Conservation (phyloP, 1,140 invertebrate species). For the Calephelis nemesis region DNA sequence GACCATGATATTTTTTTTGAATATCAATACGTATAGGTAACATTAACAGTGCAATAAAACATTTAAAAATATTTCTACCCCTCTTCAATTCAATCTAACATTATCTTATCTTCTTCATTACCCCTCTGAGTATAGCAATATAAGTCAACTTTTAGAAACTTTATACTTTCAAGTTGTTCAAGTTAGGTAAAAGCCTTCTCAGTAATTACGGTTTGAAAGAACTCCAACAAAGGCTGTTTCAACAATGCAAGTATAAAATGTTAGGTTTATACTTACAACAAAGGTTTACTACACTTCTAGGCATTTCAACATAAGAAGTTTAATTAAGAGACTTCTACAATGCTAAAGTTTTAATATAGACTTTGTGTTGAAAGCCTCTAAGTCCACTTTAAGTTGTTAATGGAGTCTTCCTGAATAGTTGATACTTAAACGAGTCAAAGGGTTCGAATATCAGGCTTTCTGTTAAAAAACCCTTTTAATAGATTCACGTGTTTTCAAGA, state of each 20-base stretch:
- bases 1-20: too few relatives aligned
- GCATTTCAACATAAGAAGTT: constrained; percentile 34
- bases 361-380: not conserved
- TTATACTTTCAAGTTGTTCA: constrained; percentile 15
- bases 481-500: too few relatives aligned
- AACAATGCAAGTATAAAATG: constrained; percentile 22
- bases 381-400: constrained; percentile 10
- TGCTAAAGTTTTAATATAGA: constrained; percentile 9
- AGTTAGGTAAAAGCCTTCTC: constrained; percentile 14
- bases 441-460: not conserved
- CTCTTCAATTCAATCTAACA: too few relatives aligned
- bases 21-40: too few relatives aligned
- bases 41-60: too few relatives aligned
- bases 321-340: constrained; percentile 60
- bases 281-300: constrained; percentile 17
- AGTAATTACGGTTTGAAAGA: constrained; percentile 22
- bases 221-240: constrained; percentile 22
- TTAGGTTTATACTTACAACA: constrained; percentile 20
- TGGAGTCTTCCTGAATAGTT: constrained; percentile 11
- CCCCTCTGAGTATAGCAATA: too few relatives aligned
- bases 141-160: constrained; percentile 8
- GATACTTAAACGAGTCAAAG: not conserved
- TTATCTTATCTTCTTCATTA: too few relatives aligned
- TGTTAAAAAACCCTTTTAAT: too few relatives aligned
- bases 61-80: too few relatives aligned